Percentiles rank a stretch among this genome's conserved stretches.
phyloP scores from a whole-genome alignment of 2,113 vertebrate species.

The Oplegnathus fasciatus region DNA sequence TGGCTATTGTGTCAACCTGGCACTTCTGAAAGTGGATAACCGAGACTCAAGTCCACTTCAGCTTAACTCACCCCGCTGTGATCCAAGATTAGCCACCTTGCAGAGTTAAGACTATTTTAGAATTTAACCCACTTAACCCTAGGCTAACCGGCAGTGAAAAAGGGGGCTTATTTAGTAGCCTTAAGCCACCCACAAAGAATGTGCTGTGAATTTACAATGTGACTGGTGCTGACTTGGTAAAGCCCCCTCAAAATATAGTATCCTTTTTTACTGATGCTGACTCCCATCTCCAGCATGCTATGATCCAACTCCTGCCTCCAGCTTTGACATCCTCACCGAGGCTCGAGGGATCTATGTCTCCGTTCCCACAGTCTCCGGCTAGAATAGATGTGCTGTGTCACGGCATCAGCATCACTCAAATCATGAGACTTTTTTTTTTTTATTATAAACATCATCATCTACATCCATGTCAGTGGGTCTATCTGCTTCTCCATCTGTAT shows the following conservation, averaged over 20 bases:
- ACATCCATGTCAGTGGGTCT: conserved; percentile 67
- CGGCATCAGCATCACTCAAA: conserved; percentile 72
- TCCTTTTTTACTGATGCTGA: conserved; percentile 36
- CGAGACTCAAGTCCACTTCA: conserved; percentile 43
- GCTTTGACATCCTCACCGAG: conserved; percentile 53
- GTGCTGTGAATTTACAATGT: conserved; percentile 51
- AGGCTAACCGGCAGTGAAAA: conserved; percentile 38
- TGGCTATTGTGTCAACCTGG: conserved; percentile 52
- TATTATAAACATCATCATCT: conserved; percentile 63
- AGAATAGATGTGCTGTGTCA: conserved; percentile 69
- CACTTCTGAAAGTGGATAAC: conserved; percentile 71
- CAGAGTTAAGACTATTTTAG: conserved; percentile 69
- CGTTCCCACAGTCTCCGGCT: conserved; percentile 33
- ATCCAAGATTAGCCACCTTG: conserved; percentile 75
- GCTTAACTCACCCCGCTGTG: conserved; percentile 59
- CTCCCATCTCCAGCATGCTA: conserved; percentile 37
- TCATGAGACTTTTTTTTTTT: conserved; percentile 48
- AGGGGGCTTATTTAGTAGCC: conserved; percentile 48
- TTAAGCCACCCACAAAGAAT: conserved; percentile 34
- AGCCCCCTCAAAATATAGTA: conserved; percentile 29
- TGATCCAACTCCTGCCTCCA: conserved; percentile 51
- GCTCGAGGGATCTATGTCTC: conserved; percentile 47
- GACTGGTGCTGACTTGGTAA: conserved; percentile 44
- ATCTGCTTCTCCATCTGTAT: conserved; percentile 71
- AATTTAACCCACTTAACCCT: conserved; percentile 69